Conservation (phyloP, 2,888 invertebrate genomes). For the Chymomyza procnemis region DNA sequence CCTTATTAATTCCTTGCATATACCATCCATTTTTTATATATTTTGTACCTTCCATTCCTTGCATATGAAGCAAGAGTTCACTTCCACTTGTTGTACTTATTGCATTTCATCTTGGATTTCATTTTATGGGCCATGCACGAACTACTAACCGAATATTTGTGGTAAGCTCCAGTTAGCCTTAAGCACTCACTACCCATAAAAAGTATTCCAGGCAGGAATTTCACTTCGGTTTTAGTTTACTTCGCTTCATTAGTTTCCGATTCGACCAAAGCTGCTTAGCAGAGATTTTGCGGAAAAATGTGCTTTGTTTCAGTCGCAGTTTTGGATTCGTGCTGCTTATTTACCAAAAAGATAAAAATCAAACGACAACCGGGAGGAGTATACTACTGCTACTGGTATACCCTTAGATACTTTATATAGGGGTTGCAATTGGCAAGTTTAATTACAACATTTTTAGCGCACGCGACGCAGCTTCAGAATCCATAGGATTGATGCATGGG, state of each 20-base stretch:
- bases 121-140: slow-evolving; percentile 2
- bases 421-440: slow-evolving; percentile 54
- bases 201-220: background rate
- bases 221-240: background rate
- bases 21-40: background rate
- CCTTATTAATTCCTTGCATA: background rate
- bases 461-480: background rate
- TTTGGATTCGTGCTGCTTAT: slow-evolving; percentile 47
- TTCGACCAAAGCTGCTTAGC: slow-evolving; percentile 58
- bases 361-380: too few relatives aligned
- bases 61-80: background rate
- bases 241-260: background rate
- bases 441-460: slow-evolving; percentile 41
- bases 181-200: background rate
- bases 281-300: slow-evolving; percentile 33
- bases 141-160: background rate
- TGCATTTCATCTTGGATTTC: background rate
- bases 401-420: slow-evolving; percentile 48
- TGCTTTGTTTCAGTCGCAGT: slow-evolving; percentile 59
- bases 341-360: slow-evolving; percentile 64
- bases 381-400: background rate
- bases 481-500: background rate
- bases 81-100: background rate
- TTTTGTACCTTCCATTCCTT: background rate
- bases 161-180: background rate